Percentiles rank a stretch among this genome's conserved stretches.
These are phyloP conservation scores for Cantharis flavilabris DNA, from an alignment of 2,888 invertebrate species.

Conservation along the genomic window DNA sequence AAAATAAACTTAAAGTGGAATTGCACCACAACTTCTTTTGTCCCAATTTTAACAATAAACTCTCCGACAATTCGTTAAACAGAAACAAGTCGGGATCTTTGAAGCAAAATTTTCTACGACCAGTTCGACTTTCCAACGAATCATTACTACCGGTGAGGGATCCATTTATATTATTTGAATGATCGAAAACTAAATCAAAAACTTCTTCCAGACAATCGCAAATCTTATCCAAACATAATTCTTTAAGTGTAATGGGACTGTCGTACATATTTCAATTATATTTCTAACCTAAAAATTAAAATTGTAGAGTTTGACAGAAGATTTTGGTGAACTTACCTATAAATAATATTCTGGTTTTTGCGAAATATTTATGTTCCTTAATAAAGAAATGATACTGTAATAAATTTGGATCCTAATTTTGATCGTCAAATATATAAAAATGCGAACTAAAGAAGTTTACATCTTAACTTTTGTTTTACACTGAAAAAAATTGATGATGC, in stretches of 20 bases:
- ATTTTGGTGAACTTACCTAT: neutral
- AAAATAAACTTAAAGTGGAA: constrained; percentile 64
- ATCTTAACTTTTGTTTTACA: neutral
- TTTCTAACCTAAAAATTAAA: constrained; percentile 19
- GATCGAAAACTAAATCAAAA: constrained; percentile 54
- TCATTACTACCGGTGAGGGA: constrained; percentile 30
- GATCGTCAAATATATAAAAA: neutral
- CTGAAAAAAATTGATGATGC: neutral
- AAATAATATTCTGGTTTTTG: neutral
- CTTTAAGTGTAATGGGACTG: constrained; percentile 65
- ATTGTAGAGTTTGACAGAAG: neutral
- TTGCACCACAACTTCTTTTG: constrained; percentile 65
- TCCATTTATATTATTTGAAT: constrained; percentile 33
- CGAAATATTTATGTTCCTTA: neutral
- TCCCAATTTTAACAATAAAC: constrained; percentile 59
- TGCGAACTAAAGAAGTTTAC: neutral
- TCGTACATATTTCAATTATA: constrained; percentile 61
- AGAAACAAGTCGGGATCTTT: constrained; percentile 62
- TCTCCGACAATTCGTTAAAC: constrained; percentile 63
- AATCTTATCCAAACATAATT: constrained; percentile 67
- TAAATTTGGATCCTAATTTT: neutral
- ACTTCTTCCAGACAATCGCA: constrained; percentile 65
- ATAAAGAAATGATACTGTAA: neutral
- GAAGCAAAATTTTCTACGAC: constrained; percentile 50
- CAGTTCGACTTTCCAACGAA: constrained; percentile 7